A percentile compares a stretch with the other conserved stretches of the same genome.
Evolutionary conservation across 2,797 vertebrate species (phyloP).

Genomic region (Clamator glandarius): DNA sequence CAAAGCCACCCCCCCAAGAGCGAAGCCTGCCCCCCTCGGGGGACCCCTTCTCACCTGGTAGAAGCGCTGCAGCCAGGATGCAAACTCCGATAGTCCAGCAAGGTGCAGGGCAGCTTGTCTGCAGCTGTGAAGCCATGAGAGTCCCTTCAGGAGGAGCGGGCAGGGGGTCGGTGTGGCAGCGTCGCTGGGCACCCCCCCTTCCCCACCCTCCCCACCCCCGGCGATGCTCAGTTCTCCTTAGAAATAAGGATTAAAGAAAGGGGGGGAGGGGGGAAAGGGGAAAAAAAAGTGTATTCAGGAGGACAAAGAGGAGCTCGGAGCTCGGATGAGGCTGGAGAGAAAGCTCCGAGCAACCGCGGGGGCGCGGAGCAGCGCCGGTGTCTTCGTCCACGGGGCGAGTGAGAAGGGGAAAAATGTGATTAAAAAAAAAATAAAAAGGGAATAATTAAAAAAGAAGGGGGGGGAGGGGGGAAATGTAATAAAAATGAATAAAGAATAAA

Average conservation of each 20-base stretch:
- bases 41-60: conserved; percentile 73
- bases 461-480: too few species aligned
- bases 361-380: neutral
- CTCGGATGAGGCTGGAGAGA: neutral
- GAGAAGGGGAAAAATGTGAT: neutral
- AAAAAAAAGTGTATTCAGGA: neutral
- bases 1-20: too few species aligned
- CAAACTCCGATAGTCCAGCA: conserved; percentile 76
- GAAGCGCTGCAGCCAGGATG: conserved; percentile 68
- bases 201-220: neutral
- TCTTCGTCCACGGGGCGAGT: neutral
- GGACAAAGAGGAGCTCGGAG: conserved; percentile 9
- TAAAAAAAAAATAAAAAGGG: neutral
- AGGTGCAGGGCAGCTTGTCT: conserved; percentile 67
- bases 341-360: neutral
- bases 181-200: neutral
- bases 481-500: too few species aligned
- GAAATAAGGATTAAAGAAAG: neutral
- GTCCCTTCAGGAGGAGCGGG: conserved; percentile 46
- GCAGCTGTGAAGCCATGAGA: conserved; percentile 76
- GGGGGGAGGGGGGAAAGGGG: neutral
- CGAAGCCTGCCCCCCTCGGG: neutral
- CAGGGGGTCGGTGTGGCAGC: conserved; percentile 57
- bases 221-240: conserved; percentile 15
- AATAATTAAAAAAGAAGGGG: too few species aligned